Conservation (phyloP, 92 coral and sea anemone species). For the Parazoanthus atlanticus region DNA sequence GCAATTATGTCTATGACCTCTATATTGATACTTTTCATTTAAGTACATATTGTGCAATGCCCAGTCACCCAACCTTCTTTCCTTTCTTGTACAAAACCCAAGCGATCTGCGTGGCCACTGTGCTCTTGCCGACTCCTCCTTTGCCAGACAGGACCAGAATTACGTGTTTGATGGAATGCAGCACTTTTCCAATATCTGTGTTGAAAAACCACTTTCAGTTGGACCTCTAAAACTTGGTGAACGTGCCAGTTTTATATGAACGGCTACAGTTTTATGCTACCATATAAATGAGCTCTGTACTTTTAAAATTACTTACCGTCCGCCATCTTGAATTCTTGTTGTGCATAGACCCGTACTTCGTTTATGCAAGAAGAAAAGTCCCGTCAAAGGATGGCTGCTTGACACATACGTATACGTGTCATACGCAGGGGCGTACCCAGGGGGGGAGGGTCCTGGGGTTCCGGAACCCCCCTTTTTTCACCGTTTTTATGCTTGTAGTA, state of each 20-base stretch:
- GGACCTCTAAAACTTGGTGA: background rate
- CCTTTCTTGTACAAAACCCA: slow-evolving; percentile 87
- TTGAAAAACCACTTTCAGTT: background rate
- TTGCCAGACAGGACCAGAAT: slow-evolving; percentile 61
- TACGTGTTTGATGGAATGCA: slow-evolving; percentile 53
- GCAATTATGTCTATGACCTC: background rate
- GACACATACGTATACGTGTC: too few species aligned
- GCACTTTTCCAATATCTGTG: slow-evolving; percentile 23
- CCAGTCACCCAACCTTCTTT: slow-evolving; percentile 63
- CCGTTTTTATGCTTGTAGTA: too few species aligned
- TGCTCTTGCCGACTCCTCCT: slow-evolving; percentile 68
- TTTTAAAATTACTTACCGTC: slow-evolving; percentile 1
- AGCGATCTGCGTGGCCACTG: slow-evolving; percentile 60
- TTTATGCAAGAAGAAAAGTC: slow-evolving; percentile 4
- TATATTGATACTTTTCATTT: background rate
- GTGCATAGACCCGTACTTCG: background rate
- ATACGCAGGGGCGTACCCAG: too few species aligned
- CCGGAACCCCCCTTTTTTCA: too few species aligned
- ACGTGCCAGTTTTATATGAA: too few species aligned
- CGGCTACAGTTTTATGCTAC: too few species aligned
- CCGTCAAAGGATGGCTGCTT: too few species aligned
- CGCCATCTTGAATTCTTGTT: slow-evolving; percentile 9
- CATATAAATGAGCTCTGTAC: too few species aligned
- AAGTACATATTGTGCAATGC: background rate
- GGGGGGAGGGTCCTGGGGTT: too few species aligned